phyloP scores from a whole-genome alignment of 2,888 invertebrate genomes.

The Ornithoptera alexandrae region DNA sequence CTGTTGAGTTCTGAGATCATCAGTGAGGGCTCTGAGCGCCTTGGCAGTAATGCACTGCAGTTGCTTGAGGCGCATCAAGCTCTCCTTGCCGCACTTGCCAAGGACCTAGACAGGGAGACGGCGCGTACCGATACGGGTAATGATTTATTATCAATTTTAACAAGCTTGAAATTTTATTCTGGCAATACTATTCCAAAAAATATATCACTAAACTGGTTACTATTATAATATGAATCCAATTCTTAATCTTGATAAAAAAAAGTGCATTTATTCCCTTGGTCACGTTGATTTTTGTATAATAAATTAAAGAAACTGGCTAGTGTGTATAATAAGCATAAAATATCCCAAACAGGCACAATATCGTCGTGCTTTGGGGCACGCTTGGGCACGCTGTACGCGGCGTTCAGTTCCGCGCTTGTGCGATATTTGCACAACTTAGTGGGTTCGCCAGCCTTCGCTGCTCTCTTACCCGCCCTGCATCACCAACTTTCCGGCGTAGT shows the following conservation, averaged over 20 bases:
- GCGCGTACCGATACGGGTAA: conserved; percentile 86
- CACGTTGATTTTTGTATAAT: too few relatives aligned
- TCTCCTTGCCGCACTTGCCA: conserved; percentile 91
- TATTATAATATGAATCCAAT: too few relatives aligned
- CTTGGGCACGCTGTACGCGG: conserved; percentile 85
- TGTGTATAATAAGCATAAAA: not conserved
- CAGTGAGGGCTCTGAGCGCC: conserved; percentile 83
- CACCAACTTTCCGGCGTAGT: conserved; percentile 63
- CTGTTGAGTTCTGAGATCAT: conserved; percentile 91
- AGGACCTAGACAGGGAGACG: conserved; percentile 94
- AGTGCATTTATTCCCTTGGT: too few relatives aligned
- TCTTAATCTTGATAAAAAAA: too few relatives aligned
- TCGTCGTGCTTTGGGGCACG: conserved; percentile 86
- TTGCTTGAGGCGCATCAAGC: conserved; percentile 94
- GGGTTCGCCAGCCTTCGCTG: conserved; percentile 59
- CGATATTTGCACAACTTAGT: conserved; percentile 85
- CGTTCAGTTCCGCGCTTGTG: conserved; percentile 88
- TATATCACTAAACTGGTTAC: not conserved
- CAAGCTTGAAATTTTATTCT: not conserved
- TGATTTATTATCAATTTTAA: not conserved
- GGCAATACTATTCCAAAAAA: not conserved
- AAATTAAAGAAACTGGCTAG: too few relatives aligned
- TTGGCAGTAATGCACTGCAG: conserved; percentile 78
- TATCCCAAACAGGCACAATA: conserved; percentile 80
- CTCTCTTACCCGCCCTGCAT: conserved; percentile 63